Percentiles rank a stretch among this genome's conserved stretches.
phyloP scores from a whole-genome alignment of 1,140 invertebrate species.

The Pygmarrhopalites habei region DNA sequence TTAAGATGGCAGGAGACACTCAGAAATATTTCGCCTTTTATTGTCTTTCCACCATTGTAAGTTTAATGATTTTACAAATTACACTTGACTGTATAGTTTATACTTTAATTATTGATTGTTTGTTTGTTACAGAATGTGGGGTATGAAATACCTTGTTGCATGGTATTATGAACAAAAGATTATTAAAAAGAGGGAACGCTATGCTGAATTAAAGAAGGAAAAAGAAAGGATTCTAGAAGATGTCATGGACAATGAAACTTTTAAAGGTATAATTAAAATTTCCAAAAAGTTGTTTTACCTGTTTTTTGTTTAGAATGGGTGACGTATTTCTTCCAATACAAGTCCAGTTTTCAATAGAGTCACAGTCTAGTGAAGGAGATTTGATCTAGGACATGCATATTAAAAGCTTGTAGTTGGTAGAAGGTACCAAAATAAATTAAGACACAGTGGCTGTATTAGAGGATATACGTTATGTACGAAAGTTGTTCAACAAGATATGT shows the following conservation, averaged over 20 bases:
- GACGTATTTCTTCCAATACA: too few relatives aligned
- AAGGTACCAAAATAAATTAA: too few relatives aligned
- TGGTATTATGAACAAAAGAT: constrained; percentile 84
- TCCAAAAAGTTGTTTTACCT: constrained; percentile 80
- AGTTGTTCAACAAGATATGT: too few relatives aligned
- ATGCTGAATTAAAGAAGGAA: constrained; percentile 63
- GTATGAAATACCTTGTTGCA: constrained; percentile 66
- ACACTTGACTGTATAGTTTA: constrained; percentile 13
- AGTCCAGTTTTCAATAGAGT: too few relatives aligned
- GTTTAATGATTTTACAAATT: constrained; percentile 44
- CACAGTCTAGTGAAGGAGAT: too few relatives aligned
- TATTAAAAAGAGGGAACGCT: constrained; percentile 66
- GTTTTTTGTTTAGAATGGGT: too few relatives aligned
- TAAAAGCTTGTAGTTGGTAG: too few relatives aligned
- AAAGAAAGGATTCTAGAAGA: constrained; percentile 87
- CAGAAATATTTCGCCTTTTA: constrained; percentile 61
- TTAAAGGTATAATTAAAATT: too few relatives aligned
- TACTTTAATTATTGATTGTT: constrained; percentile 18
- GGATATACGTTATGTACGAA: too few relatives aligned
- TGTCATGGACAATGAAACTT: constrained; percentile 95
- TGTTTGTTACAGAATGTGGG: constrained; percentile 61
- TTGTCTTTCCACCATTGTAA: constrained; percentile 72
- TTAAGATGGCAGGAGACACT: constrained; percentile 56
- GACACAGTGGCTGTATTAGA: too few relatives aligned
- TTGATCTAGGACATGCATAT: too few relatives aligned